Evolutionary conservation across 1,140 invertebrate genomes (phyloP).

Genomic region (Bathynomus jamesi): DNA sequence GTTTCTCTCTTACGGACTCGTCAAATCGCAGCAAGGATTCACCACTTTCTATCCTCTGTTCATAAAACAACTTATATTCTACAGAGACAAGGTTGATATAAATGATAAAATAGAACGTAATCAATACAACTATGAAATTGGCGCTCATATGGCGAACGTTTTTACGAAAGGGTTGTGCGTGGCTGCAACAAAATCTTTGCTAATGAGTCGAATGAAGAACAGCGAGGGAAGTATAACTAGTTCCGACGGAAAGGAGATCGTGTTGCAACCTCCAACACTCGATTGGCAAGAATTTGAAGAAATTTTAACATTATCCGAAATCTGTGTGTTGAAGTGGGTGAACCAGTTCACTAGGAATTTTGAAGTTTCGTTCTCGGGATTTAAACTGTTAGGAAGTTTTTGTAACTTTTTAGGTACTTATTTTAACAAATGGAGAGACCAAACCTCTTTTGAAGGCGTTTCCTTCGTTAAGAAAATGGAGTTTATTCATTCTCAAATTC

Average conservation of each 20-base stretch:
- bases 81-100: constrained; percentile 26
- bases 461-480: constrained; percentile 8
- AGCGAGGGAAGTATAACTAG: constrained; percentile 15
- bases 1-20: constrained; percentile 23
- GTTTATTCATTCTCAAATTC: constrained; percentile 10
- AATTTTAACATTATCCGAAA: constrained; percentile 12
- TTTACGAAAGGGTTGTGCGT: constrained; percentile 23
- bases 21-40: constrained; percentile 21
- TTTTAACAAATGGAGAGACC: constrained; percentile 29
- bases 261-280: constrained; percentile 23
- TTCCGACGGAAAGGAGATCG: constrained; percentile 10
- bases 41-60: constrained; percentile 23
- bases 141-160: constrained; percentile 17
- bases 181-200: constrained; percentile 22
- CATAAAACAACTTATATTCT: constrained; percentile 29
- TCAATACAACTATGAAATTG: constrained; percentile 34
- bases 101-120: constrained; percentile 24
- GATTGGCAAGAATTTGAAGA: constrained; percentile 18
- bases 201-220: constrained; percentile 19
- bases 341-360: constrained; percentile 7
- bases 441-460: constrained; percentile 11
- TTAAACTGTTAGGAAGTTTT: constrained; percentile 25
- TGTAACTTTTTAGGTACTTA: constrained; percentile 21
- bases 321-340: constrained; percentile 30
- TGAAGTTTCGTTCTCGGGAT: constrained; percentile 12